Conservation (phyloP, 2,113 vertebrate species). For the Ptilonorhynchus violaceus region DNA sequence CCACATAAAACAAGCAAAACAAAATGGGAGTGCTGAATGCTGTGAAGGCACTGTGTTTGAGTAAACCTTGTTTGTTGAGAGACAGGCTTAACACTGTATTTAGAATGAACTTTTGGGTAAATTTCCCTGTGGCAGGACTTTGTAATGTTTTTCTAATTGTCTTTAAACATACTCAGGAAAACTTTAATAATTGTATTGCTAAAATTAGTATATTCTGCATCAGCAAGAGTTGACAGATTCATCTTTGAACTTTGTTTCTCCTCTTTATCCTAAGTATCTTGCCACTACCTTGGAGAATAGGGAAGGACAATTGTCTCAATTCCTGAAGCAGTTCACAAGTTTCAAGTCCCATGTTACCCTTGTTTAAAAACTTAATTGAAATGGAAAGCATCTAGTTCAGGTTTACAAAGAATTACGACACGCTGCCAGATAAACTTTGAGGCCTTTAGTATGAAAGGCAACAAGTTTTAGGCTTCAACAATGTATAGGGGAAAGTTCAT, state of each 20-base stretch:
- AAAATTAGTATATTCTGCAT: background rate
- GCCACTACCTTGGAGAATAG: background rate
- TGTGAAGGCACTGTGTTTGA: background rate
- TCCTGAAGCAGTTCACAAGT: background rate
- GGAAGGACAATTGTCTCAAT: background rate
- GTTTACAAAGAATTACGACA: background rate
- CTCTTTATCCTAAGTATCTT: background rate
- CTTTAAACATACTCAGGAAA: background rate
- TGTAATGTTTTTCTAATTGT: background rate
- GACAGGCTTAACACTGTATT: background rate
- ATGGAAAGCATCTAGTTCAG: background rate
- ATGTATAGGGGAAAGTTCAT: background rate
- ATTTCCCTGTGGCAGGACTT: background rate
- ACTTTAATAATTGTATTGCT: background rate
- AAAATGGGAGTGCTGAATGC: background rate
- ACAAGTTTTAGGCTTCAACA: background rate
- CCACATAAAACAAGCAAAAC: background rate
- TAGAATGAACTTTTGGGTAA: background rate
- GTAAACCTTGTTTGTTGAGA: background rate
- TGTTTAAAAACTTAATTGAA: background rate
- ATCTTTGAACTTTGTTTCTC: background rate
- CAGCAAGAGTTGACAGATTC: background rate
- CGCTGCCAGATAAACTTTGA: background rate
- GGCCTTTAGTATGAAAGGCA: background rate
- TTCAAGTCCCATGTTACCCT: background rate